Conservation (phyloP, 2,113 vertebrate species). For the Lagopus leucura region DNA sequence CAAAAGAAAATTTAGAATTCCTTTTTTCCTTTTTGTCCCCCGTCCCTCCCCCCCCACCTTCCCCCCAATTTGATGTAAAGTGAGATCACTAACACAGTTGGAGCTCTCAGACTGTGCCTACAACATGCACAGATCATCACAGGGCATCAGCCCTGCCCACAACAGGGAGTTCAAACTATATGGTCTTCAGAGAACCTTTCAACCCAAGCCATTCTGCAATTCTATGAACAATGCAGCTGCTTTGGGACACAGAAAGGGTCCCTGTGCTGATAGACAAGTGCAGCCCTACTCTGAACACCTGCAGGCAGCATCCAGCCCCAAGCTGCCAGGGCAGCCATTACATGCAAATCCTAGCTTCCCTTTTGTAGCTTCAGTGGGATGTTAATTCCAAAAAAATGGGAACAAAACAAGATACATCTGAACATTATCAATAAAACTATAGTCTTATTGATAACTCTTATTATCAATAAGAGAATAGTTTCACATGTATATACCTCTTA, state of each 20-base stretch:
- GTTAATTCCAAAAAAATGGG: neutral
- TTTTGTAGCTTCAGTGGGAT: neutral
- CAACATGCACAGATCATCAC: neutral
- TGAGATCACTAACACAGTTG: neutral
- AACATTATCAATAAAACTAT: neutral
- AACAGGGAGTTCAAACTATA: neutral
- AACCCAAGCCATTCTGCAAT: neutral
- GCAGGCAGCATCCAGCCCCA: neutral
- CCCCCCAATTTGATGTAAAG: neutral
- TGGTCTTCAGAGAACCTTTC: neutral
- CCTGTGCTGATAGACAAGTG: neutral
- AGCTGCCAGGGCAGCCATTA: neutral
- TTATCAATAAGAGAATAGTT: neutral
- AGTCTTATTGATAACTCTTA: too few species aligned
- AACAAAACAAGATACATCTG: neutral
- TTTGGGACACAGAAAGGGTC: neutral
- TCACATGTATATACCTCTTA: neutral
- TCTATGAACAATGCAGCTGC: neutral
- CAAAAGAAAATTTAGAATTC: neutral
- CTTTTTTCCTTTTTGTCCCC: neutral
- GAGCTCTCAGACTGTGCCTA: neutral
- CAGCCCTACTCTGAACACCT: accelerated
- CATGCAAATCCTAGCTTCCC: neutral
- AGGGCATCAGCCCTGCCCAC: neutral
- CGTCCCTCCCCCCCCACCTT: too few species aligned